These are phyloP conservation scores for Drosophila aldrichi DNA, from an alignment of 2,888 invertebrate species.

Conservation along the genomic window DNA sequence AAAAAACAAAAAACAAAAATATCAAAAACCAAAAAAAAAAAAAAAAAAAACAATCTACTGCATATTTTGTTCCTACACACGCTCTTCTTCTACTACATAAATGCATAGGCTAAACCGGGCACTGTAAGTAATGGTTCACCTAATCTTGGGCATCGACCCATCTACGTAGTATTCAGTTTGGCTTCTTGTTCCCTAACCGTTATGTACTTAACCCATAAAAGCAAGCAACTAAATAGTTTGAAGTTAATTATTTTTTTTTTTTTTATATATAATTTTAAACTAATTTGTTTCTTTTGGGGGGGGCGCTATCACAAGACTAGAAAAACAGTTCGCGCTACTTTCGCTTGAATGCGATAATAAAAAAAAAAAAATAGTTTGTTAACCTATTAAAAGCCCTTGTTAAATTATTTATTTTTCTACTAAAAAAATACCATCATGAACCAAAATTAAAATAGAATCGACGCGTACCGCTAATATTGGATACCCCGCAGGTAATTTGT, in stretches of 20 bases:
- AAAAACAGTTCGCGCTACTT: conserved; percentile 24
- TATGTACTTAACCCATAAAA: conserved; percentile 58
- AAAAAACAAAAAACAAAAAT: conserved; percentile 33
- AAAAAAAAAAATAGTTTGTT: background rate
- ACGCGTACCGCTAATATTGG: conserved; percentile 80
- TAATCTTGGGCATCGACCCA: conserved; percentile 51
- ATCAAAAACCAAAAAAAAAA: no score
- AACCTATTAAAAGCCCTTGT: conserved; percentile 39
- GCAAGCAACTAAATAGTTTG: conserved; percentile 37
- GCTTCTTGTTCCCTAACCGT: conserved; percentile 46
- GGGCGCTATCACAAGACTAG: conserved; percentile 33
- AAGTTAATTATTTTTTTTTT: conserved; percentile 1
- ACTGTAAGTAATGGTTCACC: conserved; percentile 87
- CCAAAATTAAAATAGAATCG: conserved; percentile 67
- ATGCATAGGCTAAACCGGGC: conserved; percentile 87
- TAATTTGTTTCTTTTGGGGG: conserved; percentile 1
- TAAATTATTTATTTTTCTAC: conserved; percentile 45
- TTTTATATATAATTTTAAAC: conserved; percentile 7
- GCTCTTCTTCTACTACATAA: conserved; percentile 47
- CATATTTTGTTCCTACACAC: conserved; percentile 72
- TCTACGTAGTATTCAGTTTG: conserved; percentile 54
- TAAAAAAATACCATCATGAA: conserved; percentile 27
- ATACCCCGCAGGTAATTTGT: conserved; percentile 78
- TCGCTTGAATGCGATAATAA: conserved; percentile 5
- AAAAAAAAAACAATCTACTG: conserved; percentile 49